A percentile compares a stretch with the other conserved stretches of the same genome.
These are phyloP conservation scores for Syngnathus rostellatus DNA, from an alignment of 2,797 vertebrate species.

Conservation along the genomic window DNA sequence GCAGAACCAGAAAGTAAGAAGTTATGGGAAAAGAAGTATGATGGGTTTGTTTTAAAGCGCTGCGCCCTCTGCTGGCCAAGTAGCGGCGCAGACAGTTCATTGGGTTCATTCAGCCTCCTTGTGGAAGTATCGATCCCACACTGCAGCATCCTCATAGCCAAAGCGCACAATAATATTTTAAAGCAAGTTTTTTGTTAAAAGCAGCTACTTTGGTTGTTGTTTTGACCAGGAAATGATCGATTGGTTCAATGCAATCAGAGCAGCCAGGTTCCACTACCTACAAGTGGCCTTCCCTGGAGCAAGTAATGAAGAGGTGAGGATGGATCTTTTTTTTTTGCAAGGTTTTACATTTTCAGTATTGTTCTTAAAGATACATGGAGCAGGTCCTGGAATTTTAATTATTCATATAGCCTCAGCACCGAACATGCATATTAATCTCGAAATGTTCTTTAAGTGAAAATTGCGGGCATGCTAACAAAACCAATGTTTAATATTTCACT, in stretches of 20 bases:
- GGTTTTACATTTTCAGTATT: not conserved
- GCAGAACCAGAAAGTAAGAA: no score
- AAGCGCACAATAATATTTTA: not conserved
- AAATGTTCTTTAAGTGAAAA: not conserved
- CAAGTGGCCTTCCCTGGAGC: conserved; percentile 96
- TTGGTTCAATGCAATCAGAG: conserved; percentile 97
- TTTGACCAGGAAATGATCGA: conserved; percentile 84
- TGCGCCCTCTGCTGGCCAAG: conserved; percentile 51
- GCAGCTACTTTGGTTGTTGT: not conserved
- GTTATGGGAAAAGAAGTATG: not conserved
- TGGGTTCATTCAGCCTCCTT: conserved; percentile 28
- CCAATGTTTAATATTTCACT: not conserved
- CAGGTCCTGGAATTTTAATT: not conserved
- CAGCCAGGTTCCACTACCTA: conserved; percentile 92
- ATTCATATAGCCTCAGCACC: conserved; percentile 1
- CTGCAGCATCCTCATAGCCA: conserved; percentile 20
- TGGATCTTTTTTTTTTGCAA: not conserved
- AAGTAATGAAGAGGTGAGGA: conserved; percentile 78
- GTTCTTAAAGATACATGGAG: not conserved
- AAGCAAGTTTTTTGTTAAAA: not conserved
- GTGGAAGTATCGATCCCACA: conserved; percentile 19
- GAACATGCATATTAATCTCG: not conserved
- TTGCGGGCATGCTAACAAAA: not conserved
- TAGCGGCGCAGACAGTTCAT: conserved; percentile 17
- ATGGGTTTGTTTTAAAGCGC: not conserved